phyloP scores from a whole-genome alignment of 2,113 vertebrate species.

The Leptocoma aspasia region DNA sequence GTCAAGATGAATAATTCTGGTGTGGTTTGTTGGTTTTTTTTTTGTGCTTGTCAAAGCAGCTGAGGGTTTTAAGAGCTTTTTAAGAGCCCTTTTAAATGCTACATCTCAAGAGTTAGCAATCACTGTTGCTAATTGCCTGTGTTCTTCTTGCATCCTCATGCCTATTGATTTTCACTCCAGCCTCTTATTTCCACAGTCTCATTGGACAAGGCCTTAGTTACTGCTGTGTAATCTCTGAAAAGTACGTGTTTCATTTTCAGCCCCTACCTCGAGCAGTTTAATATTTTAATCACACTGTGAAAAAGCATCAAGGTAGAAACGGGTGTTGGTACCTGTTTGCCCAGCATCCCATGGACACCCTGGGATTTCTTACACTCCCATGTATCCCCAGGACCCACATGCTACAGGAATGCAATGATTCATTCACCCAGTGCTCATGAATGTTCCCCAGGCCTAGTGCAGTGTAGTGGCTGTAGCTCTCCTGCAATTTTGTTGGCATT shows the following conservation, averaged over 20 bases:
- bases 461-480: accelerated
- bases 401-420: neutral
- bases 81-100: neutral
- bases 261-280: neutral
- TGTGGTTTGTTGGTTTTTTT: no score
- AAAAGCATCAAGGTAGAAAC: neutral
- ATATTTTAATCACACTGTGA: neutral
- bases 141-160: neutral
- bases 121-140: neutral
- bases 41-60: neutral
- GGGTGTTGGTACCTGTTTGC: neutral
- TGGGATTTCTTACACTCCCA: neutral
- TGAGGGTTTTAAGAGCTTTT: neutral
- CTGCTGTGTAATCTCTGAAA: neutral
- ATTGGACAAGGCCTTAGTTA: neutral
- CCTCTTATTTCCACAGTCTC: neutral
- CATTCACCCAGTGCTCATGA: neutral
- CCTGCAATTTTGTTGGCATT: neutral
- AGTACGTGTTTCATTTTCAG: neutral
- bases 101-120: neutral
- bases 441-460: accelerated
- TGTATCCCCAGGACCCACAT: neutral
- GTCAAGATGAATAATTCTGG: neutral
- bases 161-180: neutral
- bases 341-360: neutral